phyloP scores from a whole-genome alignment of 1,140 invertebrate genomes.

The Drosophila takahashii region DNA sequence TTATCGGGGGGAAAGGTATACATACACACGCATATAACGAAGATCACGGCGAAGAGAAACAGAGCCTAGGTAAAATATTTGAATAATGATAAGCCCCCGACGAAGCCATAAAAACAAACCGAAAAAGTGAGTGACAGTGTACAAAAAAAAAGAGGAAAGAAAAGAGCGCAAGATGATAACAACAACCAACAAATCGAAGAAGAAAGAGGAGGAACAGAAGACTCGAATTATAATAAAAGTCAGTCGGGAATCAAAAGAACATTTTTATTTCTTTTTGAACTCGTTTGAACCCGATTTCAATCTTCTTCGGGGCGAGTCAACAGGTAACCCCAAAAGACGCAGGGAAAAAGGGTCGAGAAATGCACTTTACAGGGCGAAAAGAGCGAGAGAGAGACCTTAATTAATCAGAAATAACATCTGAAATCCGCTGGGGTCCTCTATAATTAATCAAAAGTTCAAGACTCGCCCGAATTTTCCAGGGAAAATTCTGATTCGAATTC shows the following conservation, averaged over 20 bases:
- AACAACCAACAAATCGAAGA: constrained; percentile 60
- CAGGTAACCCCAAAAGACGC: constrained; percentile 49
- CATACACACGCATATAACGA: constrained; percentile 2
- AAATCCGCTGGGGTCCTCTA: constrained; percentile 15
- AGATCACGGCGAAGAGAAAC: constrained; percentile 26
- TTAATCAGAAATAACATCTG: constrained; percentile 45
- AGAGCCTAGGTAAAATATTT: constrained; percentile 75
- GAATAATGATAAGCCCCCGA: constrained; percentile 74
- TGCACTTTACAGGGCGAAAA: constrained; percentile 31
- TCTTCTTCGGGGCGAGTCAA: constrained; percentile 14
- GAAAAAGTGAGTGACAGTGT: constrained; percentile 11
- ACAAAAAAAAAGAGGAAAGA: neutral
- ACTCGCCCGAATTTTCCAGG: constrained; percentile 17
- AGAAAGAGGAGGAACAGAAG: constrained; percentile 24
- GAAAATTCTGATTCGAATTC: constrained; percentile 43
- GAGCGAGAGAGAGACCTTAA: constrained; percentile 25
- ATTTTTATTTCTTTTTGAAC: constrained; percentile 68
- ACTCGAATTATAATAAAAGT: constrained; percentile 59
- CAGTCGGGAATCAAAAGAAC: constrained; percentile 50
- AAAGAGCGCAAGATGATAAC: constrained; percentile 48
- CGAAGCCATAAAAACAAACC: constrained; percentile 35
- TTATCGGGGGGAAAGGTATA: constrained; percentile 12
- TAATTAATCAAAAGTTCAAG: constrained; percentile 68
- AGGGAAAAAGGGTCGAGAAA: constrained; percentile 21
- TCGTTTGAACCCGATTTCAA: constrained; percentile 64